Evolutionary conservation across 1,140 invertebrate species (phyloP).

Genomic region (Caenorhabditis brenneri): DNA sequence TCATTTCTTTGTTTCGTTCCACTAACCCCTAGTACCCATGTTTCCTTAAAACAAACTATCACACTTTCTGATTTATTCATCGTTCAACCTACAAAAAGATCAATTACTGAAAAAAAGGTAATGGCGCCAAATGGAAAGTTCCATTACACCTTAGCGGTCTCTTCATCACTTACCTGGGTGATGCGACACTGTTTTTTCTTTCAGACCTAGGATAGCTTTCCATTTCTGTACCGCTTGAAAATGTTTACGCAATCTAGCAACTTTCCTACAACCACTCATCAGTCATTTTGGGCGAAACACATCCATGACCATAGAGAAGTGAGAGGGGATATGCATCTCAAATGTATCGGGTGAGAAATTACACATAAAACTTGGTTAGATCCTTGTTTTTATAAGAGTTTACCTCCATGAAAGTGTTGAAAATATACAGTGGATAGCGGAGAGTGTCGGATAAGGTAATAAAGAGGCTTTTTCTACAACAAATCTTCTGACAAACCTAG

Average conservation of each 20-base stretch:
- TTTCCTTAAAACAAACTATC: not conserved
- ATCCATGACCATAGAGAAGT: not conserved
- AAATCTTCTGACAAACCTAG: not conserved
- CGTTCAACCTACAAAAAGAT: not conserved
- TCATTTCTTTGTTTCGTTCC: too few relatives aligned
- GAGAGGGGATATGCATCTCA: slow-evolving; percentile 36
- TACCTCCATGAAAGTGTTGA: slow-evolving; percentile 28
- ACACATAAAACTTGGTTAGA: slow-evolving; percentile 17
- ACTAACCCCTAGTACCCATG: too few relatives aligned
- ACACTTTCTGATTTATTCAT: not conserved
- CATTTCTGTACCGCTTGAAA: slow-evolving; percentile 12
- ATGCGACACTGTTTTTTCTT: not conserved
- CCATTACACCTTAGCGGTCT: not conserved
- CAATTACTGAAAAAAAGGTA: not conserved
- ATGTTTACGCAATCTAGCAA: slow-evolving; percentile 31
- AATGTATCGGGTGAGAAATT: slow-evolving; percentile 36
- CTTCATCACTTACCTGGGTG: not conserved
- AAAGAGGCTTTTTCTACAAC: not conserved
- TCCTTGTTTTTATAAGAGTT: slow-evolving; percentile 28
- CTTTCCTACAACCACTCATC: slow-evolving; percentile 38
- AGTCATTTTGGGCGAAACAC: slow-evolving; percentile 23
- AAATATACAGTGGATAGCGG: not conserved
- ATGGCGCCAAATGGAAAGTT: slow-evolving; percentile 14
- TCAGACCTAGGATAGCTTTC: not conserved
- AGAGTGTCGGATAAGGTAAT: not conserved